Base-by-base conservation (phyloP, 2,797 vertebrate genomes). In the Spea hammondii region DNA sequence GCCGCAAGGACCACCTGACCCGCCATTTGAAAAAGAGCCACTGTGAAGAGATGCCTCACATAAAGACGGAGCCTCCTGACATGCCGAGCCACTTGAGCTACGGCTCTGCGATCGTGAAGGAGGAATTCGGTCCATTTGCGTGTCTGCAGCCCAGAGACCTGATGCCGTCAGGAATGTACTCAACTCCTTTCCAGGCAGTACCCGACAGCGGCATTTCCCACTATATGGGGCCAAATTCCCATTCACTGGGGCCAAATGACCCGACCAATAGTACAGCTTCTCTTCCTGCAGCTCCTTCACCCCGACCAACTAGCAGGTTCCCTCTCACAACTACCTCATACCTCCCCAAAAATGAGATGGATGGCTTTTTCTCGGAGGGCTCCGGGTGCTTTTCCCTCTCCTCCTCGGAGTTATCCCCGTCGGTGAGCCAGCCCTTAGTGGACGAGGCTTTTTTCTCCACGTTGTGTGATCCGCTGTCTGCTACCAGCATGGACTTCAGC, bases 1-100 rank as follows among this genome's bases (percentile, higher is more conserved):
- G 97, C 44, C 93, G 97, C 79, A 99, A 99, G 90, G 97, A 99
- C 91, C 97, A 99, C 88, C 93, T 99, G 86, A 99, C 97, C 0
- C 95, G 97, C 51, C 97, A 99, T 77, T 92, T 99, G 90, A 99
- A 99, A 86, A 99, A 99, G 89, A 99, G 97, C 91, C 97, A 99
- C 82, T 93, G 95, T 79, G 94, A 96, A 70, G 97, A 99, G 91
- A 93, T 96, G 88, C 91, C 98, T 85, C 94, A 94, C 87, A 96
- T 98, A 66, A 98, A 99, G 92, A 95, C 94, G 6, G 97, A 99
- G 90, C 96, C 97, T 59, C 90, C 96, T 70, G 97, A 99, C 87
- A 91, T 91, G 85, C 91, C 95, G 86, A 96, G 97, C 84, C 91
- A 95, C 72, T 91, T 92, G 64, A 92, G 91, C 88, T 96, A 93